phyloP scores from a whole-genome alignment of 37 sponge, comb jelly and placozoan genomes.

The Chondrosia reniformis region DNA sequence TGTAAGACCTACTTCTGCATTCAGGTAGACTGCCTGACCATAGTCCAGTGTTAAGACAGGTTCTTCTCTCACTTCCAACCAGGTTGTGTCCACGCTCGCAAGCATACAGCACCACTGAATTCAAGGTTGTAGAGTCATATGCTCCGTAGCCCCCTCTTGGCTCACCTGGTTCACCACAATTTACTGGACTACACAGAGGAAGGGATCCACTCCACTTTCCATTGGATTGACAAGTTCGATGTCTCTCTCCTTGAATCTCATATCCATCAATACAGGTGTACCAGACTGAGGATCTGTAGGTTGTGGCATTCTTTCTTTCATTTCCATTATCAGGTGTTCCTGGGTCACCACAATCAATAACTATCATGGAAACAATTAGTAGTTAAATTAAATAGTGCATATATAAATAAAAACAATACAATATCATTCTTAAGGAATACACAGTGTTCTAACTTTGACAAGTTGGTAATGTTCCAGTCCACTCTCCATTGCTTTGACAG shows the following conservation, averaged over 20 bases:
- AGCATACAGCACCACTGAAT: conserved; percentile 33
- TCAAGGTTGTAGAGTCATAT: not conserved
- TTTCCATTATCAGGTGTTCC: conserved; percentile 8
- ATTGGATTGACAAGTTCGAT: not conserved
- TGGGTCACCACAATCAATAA: conserved; percentile 22
- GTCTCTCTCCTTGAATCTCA: conserved; percentile 5
- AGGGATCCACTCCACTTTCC: conserved; percentile 26
- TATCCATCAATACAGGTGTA: conserved; percentile 39
- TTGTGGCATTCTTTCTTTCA: conserved; percentile 10
- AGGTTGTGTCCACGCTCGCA: conserved; percentile 37
- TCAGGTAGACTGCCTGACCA: conserved; percentile 30
- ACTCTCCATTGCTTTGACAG: conserved; percentile 27
- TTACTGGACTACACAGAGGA: conserved; percentile 26
- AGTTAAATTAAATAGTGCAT: not conserved
- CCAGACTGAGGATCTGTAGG: not conserved
- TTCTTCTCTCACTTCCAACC: conserved; percentile 19
- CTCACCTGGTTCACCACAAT: conserved; percentile 44
- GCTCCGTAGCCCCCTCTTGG: conserved; percentile 25
- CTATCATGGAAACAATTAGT: not conserved
- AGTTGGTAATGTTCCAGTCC: conserved; percentile 20
- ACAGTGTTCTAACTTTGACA: conserved; percentile 8
- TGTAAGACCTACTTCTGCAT: conserved; percentile 11
- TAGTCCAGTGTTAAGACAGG: conserved; percentile 32
- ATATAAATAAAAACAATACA: not conserved
- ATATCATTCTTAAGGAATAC: not conserved